A percentile compares a stretch with the other conserved stretches of the same genome.
Evolutionary conservation across 2,888 invertebrate species (phyloP).

Genomic region (Ashinkailepas kermadecensis): DNA sequence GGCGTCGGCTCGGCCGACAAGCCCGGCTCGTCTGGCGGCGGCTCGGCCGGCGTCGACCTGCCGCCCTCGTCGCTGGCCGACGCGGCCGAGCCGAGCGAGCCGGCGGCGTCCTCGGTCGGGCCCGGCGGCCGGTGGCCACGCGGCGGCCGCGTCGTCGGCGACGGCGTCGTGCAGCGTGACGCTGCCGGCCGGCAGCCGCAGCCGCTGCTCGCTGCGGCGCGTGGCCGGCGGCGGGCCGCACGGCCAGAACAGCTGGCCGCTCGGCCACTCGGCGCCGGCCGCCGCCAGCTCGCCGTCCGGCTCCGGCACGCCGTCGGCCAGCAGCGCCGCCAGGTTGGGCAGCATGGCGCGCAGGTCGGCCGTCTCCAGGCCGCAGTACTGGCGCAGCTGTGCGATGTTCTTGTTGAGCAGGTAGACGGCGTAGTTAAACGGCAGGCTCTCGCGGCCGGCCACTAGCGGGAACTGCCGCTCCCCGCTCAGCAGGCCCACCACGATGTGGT

Average conservation of each 20-base stretch:
- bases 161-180: not conserved
- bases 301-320: slow-evolving; percentile 22
- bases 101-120: not conserved
- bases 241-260: not conserved
- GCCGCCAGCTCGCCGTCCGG: not conserved
- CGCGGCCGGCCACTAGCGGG: slow-evolving; percentile 30
- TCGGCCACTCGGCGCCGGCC: not conserved
- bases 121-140: not conserved
- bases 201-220: not conserved
- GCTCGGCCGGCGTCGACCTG: not conserved
- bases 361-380: slow-evolving; percentile 64
- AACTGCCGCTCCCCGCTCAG: slow-evolving; percentile 23
- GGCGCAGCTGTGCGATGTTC: slow-evolving; percentile 83
- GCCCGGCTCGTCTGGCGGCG: not conserved
- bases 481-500: slow-evolving; percentile 12
- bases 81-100: not conserved
- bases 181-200: not conserved
- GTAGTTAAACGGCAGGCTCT: slow-evolving; percentile 54
- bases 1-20: not conserved
- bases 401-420: slow-evolving; percentile 80
- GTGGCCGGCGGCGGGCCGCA: slow-evolving; percentile 6
- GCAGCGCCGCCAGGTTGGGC: slow-evolving; percentile 56
- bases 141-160: not conserved
- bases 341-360: slow-evolving; percentile 67
- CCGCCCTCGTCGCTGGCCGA: not conserved